Conservation (phyloP, 2,888 invertebrate species). For the Torymus aiolomorphi region DNA sequence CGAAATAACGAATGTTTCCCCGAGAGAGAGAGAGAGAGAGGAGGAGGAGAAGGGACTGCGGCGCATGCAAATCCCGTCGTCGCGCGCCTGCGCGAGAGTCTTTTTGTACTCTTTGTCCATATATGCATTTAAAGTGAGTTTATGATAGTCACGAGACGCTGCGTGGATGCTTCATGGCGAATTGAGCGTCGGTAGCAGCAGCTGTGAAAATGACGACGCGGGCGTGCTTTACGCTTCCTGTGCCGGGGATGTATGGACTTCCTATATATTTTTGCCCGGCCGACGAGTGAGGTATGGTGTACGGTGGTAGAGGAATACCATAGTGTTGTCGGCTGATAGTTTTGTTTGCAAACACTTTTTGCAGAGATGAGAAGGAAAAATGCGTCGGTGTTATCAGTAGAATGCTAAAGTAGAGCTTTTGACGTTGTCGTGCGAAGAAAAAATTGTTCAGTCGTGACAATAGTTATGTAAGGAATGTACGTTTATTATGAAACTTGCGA, state of each 20-base stretch:
- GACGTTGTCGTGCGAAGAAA: no score
- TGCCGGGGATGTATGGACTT: background rate
- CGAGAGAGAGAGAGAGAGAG: background rate
- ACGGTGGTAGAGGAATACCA: no score
- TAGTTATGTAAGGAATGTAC: no score
- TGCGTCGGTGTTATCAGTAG: no score
- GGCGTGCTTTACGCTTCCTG: background rate
- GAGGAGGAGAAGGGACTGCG: background rate
- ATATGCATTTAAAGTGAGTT: conserved; percentile 31
- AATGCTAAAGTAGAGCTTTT: no score
- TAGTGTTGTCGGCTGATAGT: no score
- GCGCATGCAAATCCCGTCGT: conserved; percentile 4
- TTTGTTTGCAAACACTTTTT: no score
- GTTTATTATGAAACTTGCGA: no score
- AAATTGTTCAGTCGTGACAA: no score
- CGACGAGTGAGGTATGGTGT: no score
- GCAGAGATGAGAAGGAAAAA: no score
- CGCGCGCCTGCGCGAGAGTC: background rate
- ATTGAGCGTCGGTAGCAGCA: conserved; percentile 4
- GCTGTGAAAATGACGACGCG: conserved; percentile 1
- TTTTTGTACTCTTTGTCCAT: background rate
- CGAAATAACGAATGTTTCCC: conserved; percentile 32
- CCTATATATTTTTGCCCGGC: no score
- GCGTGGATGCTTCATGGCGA: conserved; percentile 31
- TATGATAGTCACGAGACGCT: conserved; percentile 10